Evolutionary conservation across 1,140 invertebrate species (phyloP).

Genomic region (Drosophila hydei): DNA sequence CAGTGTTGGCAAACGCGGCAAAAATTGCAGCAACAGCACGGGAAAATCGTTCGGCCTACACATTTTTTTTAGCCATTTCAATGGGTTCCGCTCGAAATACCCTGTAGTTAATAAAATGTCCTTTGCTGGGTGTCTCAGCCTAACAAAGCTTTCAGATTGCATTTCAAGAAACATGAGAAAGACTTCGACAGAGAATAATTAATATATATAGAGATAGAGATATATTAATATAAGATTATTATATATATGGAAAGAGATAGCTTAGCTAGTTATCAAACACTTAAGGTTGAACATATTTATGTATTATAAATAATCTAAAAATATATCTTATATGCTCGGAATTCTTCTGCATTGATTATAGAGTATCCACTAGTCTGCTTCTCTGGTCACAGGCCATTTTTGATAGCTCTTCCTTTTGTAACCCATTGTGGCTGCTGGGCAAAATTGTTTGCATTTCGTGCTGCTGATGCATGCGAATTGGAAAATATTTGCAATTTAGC

Average conservation of each 20-base stretch:
- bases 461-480: slow-evolving; percentile 80
- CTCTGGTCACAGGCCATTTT: neutral
- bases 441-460: slow-evolving; percentile 77
- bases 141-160: too few species aligned
- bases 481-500: slow-evolving; percentile 82
- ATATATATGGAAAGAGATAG: neutral
- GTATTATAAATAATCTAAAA: too few species aligned
- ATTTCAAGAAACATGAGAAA: too few species aligned
- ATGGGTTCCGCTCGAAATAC: slow-evolving; percentile 14
- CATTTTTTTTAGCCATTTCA: slow-evolving; percentile 29
- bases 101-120: neutral
- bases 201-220: neutral
- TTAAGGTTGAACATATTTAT: too few species aligned
- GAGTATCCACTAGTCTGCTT: neutral
- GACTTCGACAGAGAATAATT: too few species aligned
- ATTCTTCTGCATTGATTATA: neutral
- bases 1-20: slow-evolving; percentile 50
- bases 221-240: neutral
- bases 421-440: slow-evolving; percentile 59
- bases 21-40: slow-evolving; percentile 40
- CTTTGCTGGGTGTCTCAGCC: neutral
- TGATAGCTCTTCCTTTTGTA: slow-evolving; percentile 30
- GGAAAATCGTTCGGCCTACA: slow-evolving; percentile 18
- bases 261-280: too few species aligned
- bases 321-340: too few species aligned